Percentiles rank a stretch among this genome's conserved stretches.
phyloP scores from a whole-genome alignment of 2,797 vertebrate species.

The Megaceryle alcyon region DNA sequence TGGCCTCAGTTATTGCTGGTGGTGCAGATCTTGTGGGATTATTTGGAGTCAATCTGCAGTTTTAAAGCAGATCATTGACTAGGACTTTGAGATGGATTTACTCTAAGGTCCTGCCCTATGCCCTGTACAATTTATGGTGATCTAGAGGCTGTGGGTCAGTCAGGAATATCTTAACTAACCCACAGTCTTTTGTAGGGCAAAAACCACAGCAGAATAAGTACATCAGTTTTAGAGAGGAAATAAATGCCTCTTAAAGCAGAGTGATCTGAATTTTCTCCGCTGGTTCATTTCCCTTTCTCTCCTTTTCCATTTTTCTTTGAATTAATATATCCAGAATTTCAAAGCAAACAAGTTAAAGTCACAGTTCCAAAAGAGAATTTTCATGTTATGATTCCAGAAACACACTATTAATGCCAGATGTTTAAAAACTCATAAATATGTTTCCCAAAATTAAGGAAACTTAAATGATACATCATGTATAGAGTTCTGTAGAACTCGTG shows the following conservation, averaged over 20 bases:
- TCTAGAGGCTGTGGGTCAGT: background rate
- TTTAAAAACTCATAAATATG: background rate
- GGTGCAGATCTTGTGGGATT: background rate
- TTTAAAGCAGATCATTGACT: conserved; percentile 15
- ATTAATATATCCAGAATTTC: conserved; percentile 22
- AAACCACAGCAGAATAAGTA: background rate
- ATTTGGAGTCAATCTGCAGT: background rate
- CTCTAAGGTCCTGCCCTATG: background rate
- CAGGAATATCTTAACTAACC: background rate
- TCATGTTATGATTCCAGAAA: conserved; percentile 1
- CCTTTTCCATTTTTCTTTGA: background rate
- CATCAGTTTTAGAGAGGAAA: background rate
- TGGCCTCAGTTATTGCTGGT: background rate
- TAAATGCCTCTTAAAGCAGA: background rate
- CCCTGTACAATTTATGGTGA: background rate
- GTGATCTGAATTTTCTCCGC: background rate
- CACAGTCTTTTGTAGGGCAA: background rate
- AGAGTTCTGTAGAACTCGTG: background rate
- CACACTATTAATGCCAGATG: conserved; percentile 41
- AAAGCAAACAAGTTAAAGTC: conserved; percentile 15
- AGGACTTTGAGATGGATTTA: background rate
- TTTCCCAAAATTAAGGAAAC: background rate
- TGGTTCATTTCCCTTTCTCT: conserved; percentile 26
- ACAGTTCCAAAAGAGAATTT: background rate
- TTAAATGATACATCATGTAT: background rate